Conservation (phyloP, 2,113 vertebrate genomes). For the Indicator maculatus region DNA sequence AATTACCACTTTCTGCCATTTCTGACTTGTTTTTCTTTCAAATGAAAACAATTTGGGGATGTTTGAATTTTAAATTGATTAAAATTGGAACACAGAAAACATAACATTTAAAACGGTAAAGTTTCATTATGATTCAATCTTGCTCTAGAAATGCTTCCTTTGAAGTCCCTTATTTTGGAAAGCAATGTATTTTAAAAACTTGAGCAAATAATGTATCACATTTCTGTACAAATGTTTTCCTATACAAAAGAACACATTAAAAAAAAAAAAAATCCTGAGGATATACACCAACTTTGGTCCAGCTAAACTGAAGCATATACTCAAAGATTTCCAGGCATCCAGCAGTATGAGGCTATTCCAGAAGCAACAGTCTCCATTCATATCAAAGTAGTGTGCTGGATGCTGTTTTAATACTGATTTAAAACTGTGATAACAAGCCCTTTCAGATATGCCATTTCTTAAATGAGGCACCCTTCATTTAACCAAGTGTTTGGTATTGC, state of each 20-base stretch:
- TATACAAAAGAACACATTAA: background rate
- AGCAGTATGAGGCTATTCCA: background rate
- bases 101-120: conserved; percentile 1
- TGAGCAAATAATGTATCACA: background rate
- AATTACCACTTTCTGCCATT: conserved; percentile 10
- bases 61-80: conserved; percentile 9
- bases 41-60: conserved; percentile 4
- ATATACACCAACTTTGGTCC: background rate
- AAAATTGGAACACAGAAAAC: background rate
- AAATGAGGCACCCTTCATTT: conserved; percentile 52
- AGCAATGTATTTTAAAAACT: background rate
- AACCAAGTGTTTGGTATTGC: conserved; percentile 44
- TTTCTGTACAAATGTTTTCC: conserved; percentile 32
- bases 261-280: conserved; percentile 21
- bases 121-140: conserved; percentile 2
- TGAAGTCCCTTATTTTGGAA: conserved; percentile 40
- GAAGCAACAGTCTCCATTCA: background rate
- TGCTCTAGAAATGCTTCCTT: conserved; percentile 10
- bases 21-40: conserved; percentile 44
- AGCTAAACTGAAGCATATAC: background rate
- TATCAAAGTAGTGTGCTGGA: conserved; percentile 11
- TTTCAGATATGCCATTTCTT: conserved; percentile 49
- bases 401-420: background rate
- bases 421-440: conserved; percentile 22
- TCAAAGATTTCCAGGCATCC: background rate